Percentiles rank a stretch among this genome's conserved stretches.
phyloP scores from a whole-genome alignment of 30 jellyfish, hydroid and myxozoan genomes.

The Euphysa ruthae region DNA sequence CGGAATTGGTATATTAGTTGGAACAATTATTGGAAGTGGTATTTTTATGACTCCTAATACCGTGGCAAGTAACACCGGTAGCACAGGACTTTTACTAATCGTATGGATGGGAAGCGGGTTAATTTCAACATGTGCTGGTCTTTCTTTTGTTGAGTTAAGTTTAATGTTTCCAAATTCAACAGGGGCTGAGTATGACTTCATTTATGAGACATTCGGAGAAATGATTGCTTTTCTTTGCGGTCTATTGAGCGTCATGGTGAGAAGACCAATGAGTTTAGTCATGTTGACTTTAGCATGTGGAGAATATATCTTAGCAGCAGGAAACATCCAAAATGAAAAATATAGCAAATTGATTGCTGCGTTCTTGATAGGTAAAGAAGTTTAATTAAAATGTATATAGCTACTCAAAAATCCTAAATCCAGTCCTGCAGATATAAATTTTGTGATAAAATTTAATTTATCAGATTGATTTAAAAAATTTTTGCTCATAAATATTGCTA shows the following conservation, averaged over 20 bases:
- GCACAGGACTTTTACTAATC: constrained; percentile 56
- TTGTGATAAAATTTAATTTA: no score
- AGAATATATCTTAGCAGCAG: constrained; percentile 49
- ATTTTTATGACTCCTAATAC: constrained; percentile 82
- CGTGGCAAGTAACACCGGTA: constrained; percentile 41
- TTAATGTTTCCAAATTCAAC: constrained; percentile 49
- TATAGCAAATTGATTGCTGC: constrained; percentile 54
- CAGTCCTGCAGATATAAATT: no score
- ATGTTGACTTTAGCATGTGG: constrained; percentile 77
- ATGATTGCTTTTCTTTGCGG: constrained; percentile 51
- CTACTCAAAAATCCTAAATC: no score
- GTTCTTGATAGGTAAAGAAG: constrained; percentile 37
- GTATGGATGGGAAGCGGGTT: constrained; percentile 87
- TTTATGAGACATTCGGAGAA: constrained; percentile 57
- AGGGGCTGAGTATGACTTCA: constrained; percentile 71
- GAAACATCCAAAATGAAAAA: neutral
- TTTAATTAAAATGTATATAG: no score
- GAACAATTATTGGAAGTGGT: constrained; percentile 38
- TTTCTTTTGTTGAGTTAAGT: constrained; percentile 74
- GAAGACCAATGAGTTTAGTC: constrained; percentile 56
- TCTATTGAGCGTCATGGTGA: constrained; percentile 34
- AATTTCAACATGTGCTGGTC: constrained; percentile 55
- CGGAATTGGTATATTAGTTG: constrained; percentile 18
- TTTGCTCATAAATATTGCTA: no score
- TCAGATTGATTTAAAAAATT: no score